These are phyloP conservation scores for Pycnomerus fuliginosus DNA, from an alignment of 2,888 invertebrate species.

Conservation along the genomic window DNA sequence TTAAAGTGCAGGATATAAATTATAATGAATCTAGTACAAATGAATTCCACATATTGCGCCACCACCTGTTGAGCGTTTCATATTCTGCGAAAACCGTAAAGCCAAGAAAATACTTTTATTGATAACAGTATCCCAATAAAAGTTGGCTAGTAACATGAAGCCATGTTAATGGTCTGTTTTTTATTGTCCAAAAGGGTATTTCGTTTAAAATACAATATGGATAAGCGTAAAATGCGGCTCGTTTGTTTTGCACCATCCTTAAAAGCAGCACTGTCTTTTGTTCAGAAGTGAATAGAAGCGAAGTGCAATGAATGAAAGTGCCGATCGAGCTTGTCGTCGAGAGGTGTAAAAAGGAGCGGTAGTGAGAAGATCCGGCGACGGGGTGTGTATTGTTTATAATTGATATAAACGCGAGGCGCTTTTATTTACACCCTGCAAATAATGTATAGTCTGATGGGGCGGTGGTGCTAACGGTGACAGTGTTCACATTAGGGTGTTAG, in stretches of 20 bases:
- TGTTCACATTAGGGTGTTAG: slow-evolving; percentile 25
- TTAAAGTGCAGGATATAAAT: slow-evolving; percentile 15
- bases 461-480: slow-evolving; percentile 19
- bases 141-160: slow-evolving; percentile 15
- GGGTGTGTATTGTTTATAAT: slow-evolving; percentile 26
- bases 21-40: slow-evolving; percentile 18
- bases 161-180: slow-evolving; percentile 16
- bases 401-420: slow-evolving; percentile 24
- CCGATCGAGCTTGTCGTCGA: slow-evolving; percentile 20
- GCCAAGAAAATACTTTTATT: slow-evolving; percentile 17
- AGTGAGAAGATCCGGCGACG: slow-evolving; percentile 20
- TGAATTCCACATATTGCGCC: slow-evolving; percentile 19
- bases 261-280: slow-evolving; percentile 15
- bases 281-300: slow-evolving; percentile 16
- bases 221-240: slow-evolving; percentile 17
- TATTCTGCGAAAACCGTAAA: slow-evolving; percentile 15
- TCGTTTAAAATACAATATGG: slow-evolving; percentile 19
- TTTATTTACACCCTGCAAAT: slow-evolving; percentile 26
- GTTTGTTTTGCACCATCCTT: slow-evolving; percentile 15
- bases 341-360: slow-evolving; percentile 19
- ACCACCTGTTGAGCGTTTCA: slow-evolving; percentile 19
- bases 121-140: slow-evolving; percentile 14
- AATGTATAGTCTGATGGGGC: slow-evolving; percentile 19
- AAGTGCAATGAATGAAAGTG: slow-evolving; percentile 20
- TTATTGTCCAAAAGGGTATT: too few species aligned